Base-by-base conservation (phyloP, 1,140 invertebrate species). In the Drosophila varians region DNA sequence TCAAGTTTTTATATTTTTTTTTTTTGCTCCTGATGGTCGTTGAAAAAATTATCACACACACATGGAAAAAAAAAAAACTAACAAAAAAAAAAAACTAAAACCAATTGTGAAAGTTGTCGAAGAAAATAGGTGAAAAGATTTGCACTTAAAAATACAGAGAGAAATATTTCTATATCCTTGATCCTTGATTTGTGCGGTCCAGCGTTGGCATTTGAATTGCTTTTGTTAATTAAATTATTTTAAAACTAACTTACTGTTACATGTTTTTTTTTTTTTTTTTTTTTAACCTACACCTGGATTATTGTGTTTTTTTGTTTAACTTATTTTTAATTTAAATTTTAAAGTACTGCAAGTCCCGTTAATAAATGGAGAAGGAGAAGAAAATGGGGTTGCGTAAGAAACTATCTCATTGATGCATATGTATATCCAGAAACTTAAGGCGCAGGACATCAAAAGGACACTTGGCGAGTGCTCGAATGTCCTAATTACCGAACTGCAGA, bases 401-500 rank as follows among this genome's bases (percentile, higher is more conserved):
- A 16, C 5, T 4, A 38, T 12, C 38, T 16, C 5, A 40, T 7
- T 14, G 7, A n/a, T n/a, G n/a, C n/a, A n/a, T n/a, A n/a, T n/a
- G n/a, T n/a, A 23, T 3, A 26, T 16, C 23, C 12, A 9, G 8
- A 14, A 56, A 12, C 16, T 54, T 4, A 40, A 26, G 21, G 14
- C 9, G 47, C 56, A 18, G 38, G 38, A 62, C 60, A 66, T 68
- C 64, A 68, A 68, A 68, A 68, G 61, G 47, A 34, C 61, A 68
- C 64, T 66, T 66, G 64, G 38, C 46, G 11, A 43, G 60, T 51
- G 57, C 80, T 77, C 54, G 38, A 46, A 19, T 21, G 68, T 19
- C 66, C 64, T 53, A 66, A 68, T 69, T 77, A 55, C 60, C 49
- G 60, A 45, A 60, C 47, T 66, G 62, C 64, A 68, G 64, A 68